These are phyloP conservation scores for Ferdinandea cuprea DNA, from an alignment of 2,888 invertebrate species.

Conservation along the genomic window DNA sequence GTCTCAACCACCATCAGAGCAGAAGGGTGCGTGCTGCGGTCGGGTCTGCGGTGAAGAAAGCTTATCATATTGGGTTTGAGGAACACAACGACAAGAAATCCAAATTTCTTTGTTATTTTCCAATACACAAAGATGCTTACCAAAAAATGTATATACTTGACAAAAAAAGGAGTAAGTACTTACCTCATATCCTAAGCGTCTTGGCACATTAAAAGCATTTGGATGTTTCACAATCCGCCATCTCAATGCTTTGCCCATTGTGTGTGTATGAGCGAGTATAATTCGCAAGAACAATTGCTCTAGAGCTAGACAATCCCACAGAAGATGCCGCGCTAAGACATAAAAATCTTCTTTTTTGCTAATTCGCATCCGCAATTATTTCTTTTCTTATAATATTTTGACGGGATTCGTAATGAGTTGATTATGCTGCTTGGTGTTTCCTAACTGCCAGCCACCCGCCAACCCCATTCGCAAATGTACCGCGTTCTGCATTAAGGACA, in stretches of 20 bases:
- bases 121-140: conserved; percentile 53
- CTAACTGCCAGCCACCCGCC: conserved; percentile 39
- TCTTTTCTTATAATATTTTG: conserved; percentile 76
- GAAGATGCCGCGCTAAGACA: conserved; percentile 63
- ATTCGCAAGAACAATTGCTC: conserved; percentile 52
- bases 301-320: conserved; percentile 55
- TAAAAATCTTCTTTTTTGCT: conserved; percentile 70
- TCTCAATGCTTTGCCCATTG: conserved; percentile 4
- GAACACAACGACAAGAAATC: conserved; percentile 60
- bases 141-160: conserved; percentile 30
- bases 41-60: conserved; percentile 59
- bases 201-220: conserved; percentile 77
- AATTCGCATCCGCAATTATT: conserved; percentile 74
- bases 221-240: conserved; percentile 74
- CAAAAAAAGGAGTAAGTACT: conserved; percentile 52
- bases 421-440: conserved; percentile 72
- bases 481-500: conserved; percentile 54
- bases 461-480: conserved; percentile 7
- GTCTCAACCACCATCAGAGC: conserved; percentile 5
- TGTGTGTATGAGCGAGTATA: neutral
- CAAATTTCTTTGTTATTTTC: conserved; percentile 72
- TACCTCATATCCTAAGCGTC: conserved; percentile 68
- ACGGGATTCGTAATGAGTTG: conserved; percentile 76
- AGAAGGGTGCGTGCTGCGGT: conserved; percentile 60
- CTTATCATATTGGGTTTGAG: conserved; percentile 54